Evolutionary conservation across 2,797 vertebrate species (phyloP), one percentile per base, ranked within the genome.

Genomic region (Gallinago stenura): DNA sequence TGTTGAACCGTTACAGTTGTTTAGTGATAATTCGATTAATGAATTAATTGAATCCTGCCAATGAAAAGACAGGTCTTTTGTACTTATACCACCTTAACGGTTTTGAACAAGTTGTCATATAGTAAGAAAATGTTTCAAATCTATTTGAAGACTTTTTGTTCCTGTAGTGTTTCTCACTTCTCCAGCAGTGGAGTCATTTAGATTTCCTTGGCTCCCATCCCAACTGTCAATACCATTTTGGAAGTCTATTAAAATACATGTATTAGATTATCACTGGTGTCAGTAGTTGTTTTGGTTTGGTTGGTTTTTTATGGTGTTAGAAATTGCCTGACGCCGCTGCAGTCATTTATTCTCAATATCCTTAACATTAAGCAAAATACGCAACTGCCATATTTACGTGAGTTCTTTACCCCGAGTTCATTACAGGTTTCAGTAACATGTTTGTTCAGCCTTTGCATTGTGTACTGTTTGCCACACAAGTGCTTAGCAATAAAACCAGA

Each of bases 131-230:
- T 25, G 31, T n/a, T 76, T 79, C 12, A 15, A 45, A 53, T 41
- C 16, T 48, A 1, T 24, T 33, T 31, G 25, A 69, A 53, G 62
- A 31, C 21, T 81, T 43, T 35, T 48, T 4, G 3, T 92, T 87
- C 54, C 28, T 72, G 9, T 53, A 26, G 4, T 72, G 41, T 50
- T 89, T 85, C 41, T 86, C 57, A 90, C 28, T 16, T 79, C 54
- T 69, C 20, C 64, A 72, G 66, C 41, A 71, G 53, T 61, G 66
- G 51, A 68, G 15, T 58, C 12, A 6, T 56, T 77, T 75, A 53
- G 71, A 69, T 75, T 82, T 90, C 39, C 26, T 91, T 94, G 94
- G 81, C 51, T 93, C 28, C 28, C 28, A 15, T 90, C 78, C 62
- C 70, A 77, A 3, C 87, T 76, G 70, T 79, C 89, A 82, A 14